Evolutionary conservation across 2,888 invertebrate species (phyloP).

Genomic region (Brassicogethes aeneus): DNA sequence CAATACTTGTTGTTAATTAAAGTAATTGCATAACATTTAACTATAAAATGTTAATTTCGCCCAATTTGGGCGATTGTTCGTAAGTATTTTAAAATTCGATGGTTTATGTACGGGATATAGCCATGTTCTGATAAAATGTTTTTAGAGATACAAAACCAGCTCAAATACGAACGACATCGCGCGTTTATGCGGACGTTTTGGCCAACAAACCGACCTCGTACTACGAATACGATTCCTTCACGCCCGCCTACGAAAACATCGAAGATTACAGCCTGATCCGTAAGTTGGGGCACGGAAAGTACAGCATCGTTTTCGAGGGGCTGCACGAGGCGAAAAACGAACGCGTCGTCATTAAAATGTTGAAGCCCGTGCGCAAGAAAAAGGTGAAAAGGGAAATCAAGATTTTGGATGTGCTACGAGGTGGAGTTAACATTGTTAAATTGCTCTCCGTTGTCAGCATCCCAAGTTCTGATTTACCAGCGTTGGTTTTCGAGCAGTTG

Average conservation of each 20-base stretch:
- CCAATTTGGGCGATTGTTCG: too few relatives aligned
- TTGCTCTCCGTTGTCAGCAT: conserved; percentile 29
- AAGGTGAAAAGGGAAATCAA: conserved; percentile 40
- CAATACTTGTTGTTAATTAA: too few relatives aligned
- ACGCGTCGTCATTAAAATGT: conserved; percentile 35
- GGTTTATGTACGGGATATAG: too few relatives aligned
- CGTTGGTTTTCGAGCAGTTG: conserved; percentile 35
- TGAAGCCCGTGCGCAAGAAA: conserved; percentile 37
- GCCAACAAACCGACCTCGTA: conserved; percentile 30
- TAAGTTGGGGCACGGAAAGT: conserved; percentile 39
- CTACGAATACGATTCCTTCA: conserved; percentile 35
- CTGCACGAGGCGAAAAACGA: conserved; percentile 29
- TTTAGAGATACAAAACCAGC: conserved; percentile 20
- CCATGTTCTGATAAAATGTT: too few relatives aligned
- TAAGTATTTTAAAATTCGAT: too few relatives aligned
- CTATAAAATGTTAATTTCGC: too few relatives aligned
- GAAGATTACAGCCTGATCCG: conserved; percentile 32
- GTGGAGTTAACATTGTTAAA: conserved; percentile 34
- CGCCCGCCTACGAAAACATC: conserved; percentile 28
- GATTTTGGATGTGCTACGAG: conserved; percentile 36
- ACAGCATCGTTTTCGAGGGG: conserved; percentile 39
- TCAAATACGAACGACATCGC: conserved; percentile 28
- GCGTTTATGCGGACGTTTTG: conserved; percentile 34
- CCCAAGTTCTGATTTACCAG: conserved; percentile 27
- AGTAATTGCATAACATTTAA: too few relatives aligned